Evolutionary conservation across 1,140 invertebrate genomes (phyloP), one percentile per base, ranked within the genome.

Genomic region (Dinoponera quadriceps): DNA sequence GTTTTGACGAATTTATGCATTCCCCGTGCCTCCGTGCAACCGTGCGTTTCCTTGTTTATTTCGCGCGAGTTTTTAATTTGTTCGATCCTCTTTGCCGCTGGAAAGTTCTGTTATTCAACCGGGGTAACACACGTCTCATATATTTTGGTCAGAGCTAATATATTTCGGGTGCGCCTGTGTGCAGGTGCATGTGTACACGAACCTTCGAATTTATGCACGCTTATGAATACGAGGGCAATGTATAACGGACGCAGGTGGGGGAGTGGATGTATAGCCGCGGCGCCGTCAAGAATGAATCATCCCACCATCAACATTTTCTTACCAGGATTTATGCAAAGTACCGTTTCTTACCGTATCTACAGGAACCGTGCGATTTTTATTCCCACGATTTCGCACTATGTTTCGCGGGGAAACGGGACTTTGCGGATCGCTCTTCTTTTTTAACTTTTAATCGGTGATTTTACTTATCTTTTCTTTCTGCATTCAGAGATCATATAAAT

Each of bases 141-240:
- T 86, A 82, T 86, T 82, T 86, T 68, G 65, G 33, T 59, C 55
- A 57, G 63, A 63, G 77, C 68, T 55, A 69, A 78, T 66, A 62
- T 82, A 82, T 82, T 74, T 82, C 20, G 66, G 48, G 20, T 74
- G 22, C 65, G 77, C 25, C 48, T 38, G 84, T 38, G 84, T 51
- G 22, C 75, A 38, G 18, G 54, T 55, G 72, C 22, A 66, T 62
- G 54, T 51, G 55, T 29, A 38, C 29, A 85, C 69, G 78, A 86
- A 68, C 54, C 55, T 69, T 49, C 55, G 29, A 85, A 86, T 86
- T 86, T 85, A 85, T 82, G 77, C 55, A 38, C 57, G 77, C 81
- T 85, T 85, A 85, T 71, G 84, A 85, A 68, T 73, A 86, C 62
- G 20, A 55, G 49, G 85, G 63, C 54, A 82, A 86, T 75, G 84